These are phyloP conservation scores for Pseudococcus longispinus DNA, from an alignment of 2,888 invertebrate genomes.

Conservation along the genomic window DNA sequence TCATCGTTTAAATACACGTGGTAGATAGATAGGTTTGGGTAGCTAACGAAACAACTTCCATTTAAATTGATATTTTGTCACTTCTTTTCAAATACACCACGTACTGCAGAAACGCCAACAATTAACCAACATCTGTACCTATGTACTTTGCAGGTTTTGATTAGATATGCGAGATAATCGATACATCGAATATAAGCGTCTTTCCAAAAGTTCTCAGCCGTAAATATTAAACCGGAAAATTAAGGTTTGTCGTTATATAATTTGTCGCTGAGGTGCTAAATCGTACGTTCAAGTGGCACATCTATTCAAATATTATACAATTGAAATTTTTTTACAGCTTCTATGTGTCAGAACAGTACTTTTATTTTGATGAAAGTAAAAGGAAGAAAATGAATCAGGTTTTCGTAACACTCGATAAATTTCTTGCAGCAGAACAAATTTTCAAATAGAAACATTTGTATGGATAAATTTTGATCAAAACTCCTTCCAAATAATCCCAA, in stretches of 20 bases:
- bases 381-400: neutral
- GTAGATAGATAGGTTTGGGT: no score
- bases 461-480: no score
- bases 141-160: neutral
- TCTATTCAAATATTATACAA: conserved; percentile 17
- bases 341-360: neutral
- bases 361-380: neutral
- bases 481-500: no score
- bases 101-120: neutral
- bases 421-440: neutral
- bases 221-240: conserved; percentile 25
- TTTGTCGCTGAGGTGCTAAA: neutral
- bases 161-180: conserved; percentile 17
- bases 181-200: neutral
- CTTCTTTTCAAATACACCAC: neutral
- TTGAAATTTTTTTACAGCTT: neutral
- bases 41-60: neutral
- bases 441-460: no score
- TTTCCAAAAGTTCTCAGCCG: conserved; percentile 28
- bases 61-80: neutral
- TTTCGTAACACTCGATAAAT: neutral
- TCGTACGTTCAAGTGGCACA: neutral
- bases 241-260: conserved; percentile 12
- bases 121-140: neutral
- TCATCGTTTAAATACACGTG: neutral